Conservation (phyloP, 2,888 invertebrate species). For the Hedychridium roseum region DNA sequence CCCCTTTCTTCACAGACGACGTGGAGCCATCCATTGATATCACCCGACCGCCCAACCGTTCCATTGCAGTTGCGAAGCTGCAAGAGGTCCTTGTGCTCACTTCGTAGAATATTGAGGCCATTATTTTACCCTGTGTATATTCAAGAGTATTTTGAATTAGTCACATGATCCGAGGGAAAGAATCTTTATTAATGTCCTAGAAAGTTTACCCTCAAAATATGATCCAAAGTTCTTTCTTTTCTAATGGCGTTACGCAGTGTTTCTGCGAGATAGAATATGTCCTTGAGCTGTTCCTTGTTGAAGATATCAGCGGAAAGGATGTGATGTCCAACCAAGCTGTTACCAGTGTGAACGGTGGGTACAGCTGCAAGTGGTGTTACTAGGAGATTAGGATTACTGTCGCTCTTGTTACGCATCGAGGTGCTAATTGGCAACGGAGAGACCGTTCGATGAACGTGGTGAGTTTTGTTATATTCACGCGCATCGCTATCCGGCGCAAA, state of each 20-base stretch:
- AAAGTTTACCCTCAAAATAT: constrained; percentile 74
- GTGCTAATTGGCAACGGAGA: constrained; percentile 49
- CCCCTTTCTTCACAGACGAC: constrained; percentile 96
- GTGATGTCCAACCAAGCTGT: constrained; percentile 76
- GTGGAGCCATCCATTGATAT: constrained; percentile 88
- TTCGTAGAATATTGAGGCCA: constrained; percentile 98
- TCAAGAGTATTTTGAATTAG: constrained; percentile 2
- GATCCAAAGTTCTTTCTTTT: constrained; percentile 84
- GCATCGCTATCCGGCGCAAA: constrained; percentile 46
- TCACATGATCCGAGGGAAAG: no score
- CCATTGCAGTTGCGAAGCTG: constrained; percentile 97
- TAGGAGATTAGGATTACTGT: constrained; percentile 55
- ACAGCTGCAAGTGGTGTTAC: constrained; percentile 30
- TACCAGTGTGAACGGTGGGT: constrained; percentile 51
- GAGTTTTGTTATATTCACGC: constrained; percentile 49
- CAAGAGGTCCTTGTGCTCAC: constrained; percentile 95
- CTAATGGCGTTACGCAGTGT: constrained; percentile 81
- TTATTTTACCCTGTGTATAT: constrained; percentile 78
- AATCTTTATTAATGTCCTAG: no score
- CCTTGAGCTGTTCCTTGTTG: constrained; percentile 87
- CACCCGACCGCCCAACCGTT: constrained; percentile 92
- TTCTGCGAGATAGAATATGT: constrained; percentile 94
- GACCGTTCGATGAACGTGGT: constrained; percentile 41
- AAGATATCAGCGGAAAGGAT: constrained; percentile 88
- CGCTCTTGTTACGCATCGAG: constrained; percentile 51